These are phyloP conservation scores for Sterna hirundo DNA, from an alignment of 2,113 vertebrate genomes.

Conservation along the genomic window DNA sequence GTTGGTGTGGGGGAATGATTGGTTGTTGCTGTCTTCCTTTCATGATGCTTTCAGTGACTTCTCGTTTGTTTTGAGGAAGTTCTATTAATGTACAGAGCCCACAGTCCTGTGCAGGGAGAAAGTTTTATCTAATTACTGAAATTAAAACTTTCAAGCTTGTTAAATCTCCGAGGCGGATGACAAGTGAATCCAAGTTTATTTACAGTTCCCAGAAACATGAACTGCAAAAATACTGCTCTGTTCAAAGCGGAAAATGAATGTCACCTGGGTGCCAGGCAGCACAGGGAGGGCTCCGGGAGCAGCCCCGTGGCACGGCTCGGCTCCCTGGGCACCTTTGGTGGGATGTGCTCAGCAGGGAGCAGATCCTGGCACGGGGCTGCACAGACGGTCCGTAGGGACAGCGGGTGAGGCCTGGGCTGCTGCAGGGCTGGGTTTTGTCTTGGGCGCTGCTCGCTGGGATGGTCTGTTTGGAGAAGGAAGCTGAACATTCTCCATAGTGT, in stretches of 20 bases:
- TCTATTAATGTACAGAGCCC: neutral
- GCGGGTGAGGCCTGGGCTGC: neutral
- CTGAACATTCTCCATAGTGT: neutral
- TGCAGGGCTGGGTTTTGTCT: neutral
- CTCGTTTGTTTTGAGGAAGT: neutral
- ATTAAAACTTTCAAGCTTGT: slow-evolving; percentile 53
- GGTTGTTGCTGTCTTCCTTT: neutral
- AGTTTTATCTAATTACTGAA: slow-evolving; percentile 52
- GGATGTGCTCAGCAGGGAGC: neutral
- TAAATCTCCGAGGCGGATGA: slow-evolving; percentile 28
- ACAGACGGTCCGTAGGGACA: fast-evolving
- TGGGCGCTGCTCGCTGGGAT: fast-evolving
- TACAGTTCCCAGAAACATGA: slow-evolving; percentile 46
- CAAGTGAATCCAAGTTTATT: slow-evolving; percentile 60
- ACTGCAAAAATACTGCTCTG: slow-evolving; percentile 2
- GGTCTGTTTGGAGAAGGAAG: neutral
- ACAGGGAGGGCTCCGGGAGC: neutral
- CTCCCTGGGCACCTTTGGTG: fast-evolving
- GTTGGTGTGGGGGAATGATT: neutral
- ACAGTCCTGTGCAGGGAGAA: neutral
- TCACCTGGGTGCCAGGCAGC: neutral
- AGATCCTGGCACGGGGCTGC: neutral
- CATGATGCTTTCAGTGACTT: neutral
- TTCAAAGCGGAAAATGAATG: neutral
- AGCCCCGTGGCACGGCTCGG: neutral